Base-by-base conservation (phyloP, 2,113 vertebrate species). In the Nesogale talazaci region DNA sequence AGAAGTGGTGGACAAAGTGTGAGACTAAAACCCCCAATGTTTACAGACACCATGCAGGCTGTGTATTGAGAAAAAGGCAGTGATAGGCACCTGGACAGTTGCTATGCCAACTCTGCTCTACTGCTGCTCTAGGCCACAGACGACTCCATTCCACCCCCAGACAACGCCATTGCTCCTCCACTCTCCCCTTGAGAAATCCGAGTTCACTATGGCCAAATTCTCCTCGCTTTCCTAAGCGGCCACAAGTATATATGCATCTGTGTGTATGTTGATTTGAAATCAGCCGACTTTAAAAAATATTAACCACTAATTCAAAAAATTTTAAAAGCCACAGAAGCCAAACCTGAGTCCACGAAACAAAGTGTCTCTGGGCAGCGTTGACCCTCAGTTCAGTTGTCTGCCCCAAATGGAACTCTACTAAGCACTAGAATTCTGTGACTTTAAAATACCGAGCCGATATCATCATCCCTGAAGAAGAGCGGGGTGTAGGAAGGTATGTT, bases 391-490 rank as follows among this genome's bases (percentile, higher is more conserved):
- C 17, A 0, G 19, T 56, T 77, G 90, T 87, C 34, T 65, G n/a
- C 10, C 77, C 25, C 16, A 63, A 57, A 63, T 38, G 46, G 57
- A 85, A 63, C 6, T 79, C 38, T 42, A 38, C 29, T 67, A 81
- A 83, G 52, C 70, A 31, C 61, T 22, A 59, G 16, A 15, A 87
- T 57, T 70, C 34, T 88, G 25, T 61, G 27, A 84, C 85, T 85
- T 92, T 34, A 93, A n/a, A 92, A 70, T 56, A 29, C 29, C 25
- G 74, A 77, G 15, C 63, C 61, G 31, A 67, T 29, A 80, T 7
- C 80, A 75, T 74, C 42, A 34, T 91, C 72, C 42, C 25, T 52
- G 38, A 95, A 86, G 85, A 82, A 90, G 81, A 92, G 34, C 72
- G 11, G 16, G 29, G 16, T 65, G 75, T 78, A 42, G 40, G 75